Evolutionary conservation across 2,113 vertebrate species (phyloP), one percentile per base, ranked within the genome.

Genomic region (Cyprinodon tularosa): DNA sequence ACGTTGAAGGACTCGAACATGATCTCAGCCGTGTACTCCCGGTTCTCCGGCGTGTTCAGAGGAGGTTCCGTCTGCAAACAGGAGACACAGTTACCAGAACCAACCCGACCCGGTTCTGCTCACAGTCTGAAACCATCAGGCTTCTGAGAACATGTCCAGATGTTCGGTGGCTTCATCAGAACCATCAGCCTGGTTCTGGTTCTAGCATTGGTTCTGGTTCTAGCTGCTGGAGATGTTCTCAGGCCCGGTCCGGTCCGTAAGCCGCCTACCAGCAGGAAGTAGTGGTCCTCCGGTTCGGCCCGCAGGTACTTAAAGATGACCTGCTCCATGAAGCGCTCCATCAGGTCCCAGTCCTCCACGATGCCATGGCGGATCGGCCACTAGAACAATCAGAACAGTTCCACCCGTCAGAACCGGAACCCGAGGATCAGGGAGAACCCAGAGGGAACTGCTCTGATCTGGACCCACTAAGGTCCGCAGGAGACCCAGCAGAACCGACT

Each of bases 1-100:
- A 99, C 96, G 6, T 98, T 99, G 93, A 99, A 99, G 71, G 98
- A 99, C 92, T 99, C 98, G 0, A 99, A 99, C 98, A 99, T 99
- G 91, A 99, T 99, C 95, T 99, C 98, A 53, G 98, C 98, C 63
- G 97, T 99, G 94, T 99, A 99, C 94, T 99, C 98, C 85, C 98
- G 94, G 87, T 99, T 99, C 92, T 99, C 98, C 62, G 97, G 98
- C 74, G 98, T 99, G 95, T 99, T 99, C 85, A 99, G 91, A 66
- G 98, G 98, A 86, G 98, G 98, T 88, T 99, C 97, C 68, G 98
- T 99, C 97, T 99, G 91, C 15, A 79, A 73, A 81, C 68, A 20
- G 47, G 83, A 50, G 1, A 17, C 36, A 8, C 3, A 20, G 47
- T 44, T 8, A 29, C 37, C 42, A 42, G 42, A 42, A 42, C 42